Evolutionary conservation across 2,797 vertebrate genomes (phyloP).

Genomic region (Oreonectes daqikongensis): DNA sequence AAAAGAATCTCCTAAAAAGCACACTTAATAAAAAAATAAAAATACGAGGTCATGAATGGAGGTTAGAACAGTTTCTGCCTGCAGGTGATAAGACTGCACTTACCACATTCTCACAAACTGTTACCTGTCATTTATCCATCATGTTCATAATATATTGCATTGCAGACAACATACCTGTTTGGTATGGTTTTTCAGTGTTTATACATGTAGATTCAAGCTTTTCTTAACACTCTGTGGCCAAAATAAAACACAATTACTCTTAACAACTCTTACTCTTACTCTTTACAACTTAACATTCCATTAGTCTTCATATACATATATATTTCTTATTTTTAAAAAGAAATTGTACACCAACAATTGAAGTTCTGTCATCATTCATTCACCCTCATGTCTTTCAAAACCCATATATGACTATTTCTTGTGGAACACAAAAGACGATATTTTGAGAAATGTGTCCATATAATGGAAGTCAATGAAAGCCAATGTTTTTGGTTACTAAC

Average conservation of each 20-base stretch:
- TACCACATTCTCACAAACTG: not conserved
- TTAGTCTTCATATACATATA: not conserved
- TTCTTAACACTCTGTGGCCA: not conserved
- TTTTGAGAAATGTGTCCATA: no score
- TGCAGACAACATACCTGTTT: not conserved
- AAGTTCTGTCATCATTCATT: no score
- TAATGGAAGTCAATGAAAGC: no score
- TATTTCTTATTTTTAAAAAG: no score
- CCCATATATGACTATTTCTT: no score
- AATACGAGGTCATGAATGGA: constrained; percentile 15
- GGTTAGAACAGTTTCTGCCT: constrained; percentile 4
- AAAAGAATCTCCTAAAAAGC: not conserved
- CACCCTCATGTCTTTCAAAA: no score
- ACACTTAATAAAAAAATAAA: not conserved
- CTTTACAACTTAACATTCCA: not conserved
- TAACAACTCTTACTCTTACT: no score
- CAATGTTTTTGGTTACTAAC: no score
- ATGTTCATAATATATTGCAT: not conserved
- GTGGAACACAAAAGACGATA: no score
- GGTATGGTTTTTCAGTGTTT: not conserved
- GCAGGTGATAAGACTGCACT: not conserved
- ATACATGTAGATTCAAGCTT: not conserved
- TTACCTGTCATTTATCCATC: not conserved
- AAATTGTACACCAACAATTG: no score
- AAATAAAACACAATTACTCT: not conserved